Conservation (phyloP, 2,113 vertebrate species). For the Micronycteris hirsuta region DNA sequence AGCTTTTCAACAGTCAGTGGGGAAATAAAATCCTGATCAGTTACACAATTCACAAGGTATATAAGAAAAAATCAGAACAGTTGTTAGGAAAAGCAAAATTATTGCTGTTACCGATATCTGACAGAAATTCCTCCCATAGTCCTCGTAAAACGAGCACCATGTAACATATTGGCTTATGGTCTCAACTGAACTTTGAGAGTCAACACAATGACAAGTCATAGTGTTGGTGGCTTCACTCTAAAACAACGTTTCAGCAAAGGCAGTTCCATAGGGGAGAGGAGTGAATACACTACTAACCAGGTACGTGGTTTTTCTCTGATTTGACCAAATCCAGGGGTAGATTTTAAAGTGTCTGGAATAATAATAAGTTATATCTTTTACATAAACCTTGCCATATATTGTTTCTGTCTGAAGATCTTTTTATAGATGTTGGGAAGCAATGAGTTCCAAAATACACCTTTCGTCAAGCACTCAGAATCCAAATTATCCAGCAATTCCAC, state of each 20-base stretch:
- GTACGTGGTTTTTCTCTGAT: not conserved
- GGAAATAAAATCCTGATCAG: constrained; percentile 50
- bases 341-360: not conserved
- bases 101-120: constrained; percentile 58
- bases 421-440: not conserved
- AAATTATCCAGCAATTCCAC: not conserved
- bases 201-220: not conserved
- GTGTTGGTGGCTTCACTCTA: not conserved
- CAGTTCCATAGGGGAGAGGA: not conserved
- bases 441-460: not conserved
- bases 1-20: constrained; percentile 2
- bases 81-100: constrained; percentile 61
- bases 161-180: constrained; percentile 51
- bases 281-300: not conserved
- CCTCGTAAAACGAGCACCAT: constrained; percentile 63
- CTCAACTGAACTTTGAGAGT: not conserved
- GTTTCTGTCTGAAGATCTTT: not conserved
- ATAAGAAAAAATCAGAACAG: constrained; percentile 54
- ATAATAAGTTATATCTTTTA: not conserved
- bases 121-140: constrained; percentile 57
- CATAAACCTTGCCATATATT: not conserved
- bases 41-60: constrained; percentile 50
- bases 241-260: not conserved
- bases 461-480: not conserved
- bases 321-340: not conserved